Base-by-base conservation (phyloP, 2,797 vertebrate genomes). In the Acropternis orthonyx region DNA sequence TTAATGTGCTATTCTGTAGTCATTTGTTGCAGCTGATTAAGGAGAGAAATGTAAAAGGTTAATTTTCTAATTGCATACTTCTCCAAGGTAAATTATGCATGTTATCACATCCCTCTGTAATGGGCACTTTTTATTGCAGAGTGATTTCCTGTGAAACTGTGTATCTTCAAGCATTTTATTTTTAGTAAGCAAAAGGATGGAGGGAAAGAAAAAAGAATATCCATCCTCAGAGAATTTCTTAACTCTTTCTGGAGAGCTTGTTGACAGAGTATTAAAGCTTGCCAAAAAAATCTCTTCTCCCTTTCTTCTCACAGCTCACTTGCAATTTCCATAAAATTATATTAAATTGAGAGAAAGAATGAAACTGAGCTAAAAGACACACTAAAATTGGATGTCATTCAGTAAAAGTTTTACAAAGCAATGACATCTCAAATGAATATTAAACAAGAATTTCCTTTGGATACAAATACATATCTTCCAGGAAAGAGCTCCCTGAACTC, bases 61-160 rank as follows among this genome's bases (percentile, higher is more conserved):
- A 97, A 97, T 97, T 97, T 97, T 97, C 85, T 97, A 98, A 98
- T 97, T 97, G 96, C 89, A 93, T 92, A 88, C 59, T 97, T 62
- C 63, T 63, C 36, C 8, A 41, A 95, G 89, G 80, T 95, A 97
- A 97, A 97, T 98, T 96, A 97, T 95, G 65, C 85, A 63, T 65
- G 36, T 89, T 97, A 95, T 91, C 88, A 66, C 55, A 82, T 88
- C 89, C 88, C 87, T 85, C 62, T 71, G 51, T 94, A 97, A 97
- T 90, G 87, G 90, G 66, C 24, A 91, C 20, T 82, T 92, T 95
- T 95, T 94, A 87, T 92, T 94, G 61, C 93, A 93, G 88, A 94
- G 23, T 75, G 82, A 92, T 97, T 96, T 95, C 85, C 88, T 96
- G 24, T 91, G 84, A 92, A 96, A 88, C 46, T 85, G 16, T 61